These are phyloP conservation scores for Philonicus albiceps DNA, from an alignment of 2,888 invertebrate genomes.

Conservation along the genomic window DNA sequence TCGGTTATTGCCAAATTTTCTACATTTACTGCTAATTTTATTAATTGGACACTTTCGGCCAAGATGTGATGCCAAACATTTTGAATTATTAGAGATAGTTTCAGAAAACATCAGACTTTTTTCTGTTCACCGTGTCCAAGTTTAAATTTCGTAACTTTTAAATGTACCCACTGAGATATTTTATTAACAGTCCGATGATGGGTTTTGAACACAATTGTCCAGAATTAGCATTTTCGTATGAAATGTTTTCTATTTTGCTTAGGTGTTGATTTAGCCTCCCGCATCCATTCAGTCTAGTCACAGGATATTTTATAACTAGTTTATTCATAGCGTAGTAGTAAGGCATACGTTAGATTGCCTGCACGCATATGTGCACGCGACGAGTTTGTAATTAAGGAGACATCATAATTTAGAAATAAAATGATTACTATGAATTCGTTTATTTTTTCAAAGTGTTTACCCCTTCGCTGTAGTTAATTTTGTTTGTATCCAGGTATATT, in stretches of 20 bases:
- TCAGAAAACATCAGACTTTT: neutral
- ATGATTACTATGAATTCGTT: neutral
- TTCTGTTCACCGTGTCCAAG: neutral
- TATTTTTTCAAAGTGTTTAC: neutral
- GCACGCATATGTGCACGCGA: conserved; percentile 7
- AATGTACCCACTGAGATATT: neutral
- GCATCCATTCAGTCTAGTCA: conserved; percentile 25
- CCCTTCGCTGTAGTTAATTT: too few relatives aligned
- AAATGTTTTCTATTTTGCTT: conserved; percentile 40
- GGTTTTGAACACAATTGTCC: conserved; percentile 10
- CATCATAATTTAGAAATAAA: neutral
- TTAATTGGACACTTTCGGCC: neutral
- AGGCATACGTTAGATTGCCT: neutral
- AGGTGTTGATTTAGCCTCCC: neutral
- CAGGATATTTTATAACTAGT: conserved; percentile 14
- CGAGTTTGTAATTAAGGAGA: conserved; percentile 24
- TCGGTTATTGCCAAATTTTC: conserved; percentile 25
- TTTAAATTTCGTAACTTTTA: neutral
- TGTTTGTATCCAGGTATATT: too few relatives aligned
- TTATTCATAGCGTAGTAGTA: conserved; percentile 15
- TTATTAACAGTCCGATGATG: neutral
- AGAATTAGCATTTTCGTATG: conserved; percentile 32
- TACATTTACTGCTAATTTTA: neutral
- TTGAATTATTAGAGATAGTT: neutral
- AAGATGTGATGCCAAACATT: neutral